phyloP scores from a whole-genome alignment of 2,113 vertebrate genomes.

The Stigmatopora nigra region DNA sequence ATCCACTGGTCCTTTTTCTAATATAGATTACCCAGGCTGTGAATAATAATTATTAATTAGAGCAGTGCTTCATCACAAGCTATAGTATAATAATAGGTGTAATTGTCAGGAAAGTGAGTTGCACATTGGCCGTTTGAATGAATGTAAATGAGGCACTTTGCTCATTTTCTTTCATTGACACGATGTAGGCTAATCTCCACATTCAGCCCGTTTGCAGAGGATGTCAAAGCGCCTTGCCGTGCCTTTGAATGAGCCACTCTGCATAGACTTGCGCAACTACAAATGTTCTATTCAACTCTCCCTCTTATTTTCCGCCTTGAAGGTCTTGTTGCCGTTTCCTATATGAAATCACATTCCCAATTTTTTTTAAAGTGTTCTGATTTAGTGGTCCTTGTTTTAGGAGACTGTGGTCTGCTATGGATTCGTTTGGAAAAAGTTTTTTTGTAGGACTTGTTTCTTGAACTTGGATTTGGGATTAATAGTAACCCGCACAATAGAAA shows the following conservation, averaged over 20 bases:
- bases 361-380: not conserved
- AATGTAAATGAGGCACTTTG: constrained; percentile 3
- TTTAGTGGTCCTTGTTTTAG: not conserved
- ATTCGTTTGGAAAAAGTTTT: not conserved
- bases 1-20: not conserved
- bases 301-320: not conserved
- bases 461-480: not conserved
- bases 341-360: not conserved
- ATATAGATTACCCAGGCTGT: not conserved
- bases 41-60: not conserved
- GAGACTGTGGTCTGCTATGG: not conserved
- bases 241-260: constrained; percentile 7
- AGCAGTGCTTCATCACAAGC: not conserved
- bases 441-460: not conserved
- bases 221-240: not conserved
- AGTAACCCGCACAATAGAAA: not conserved
- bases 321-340: no score
- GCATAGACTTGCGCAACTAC: not conserved
- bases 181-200: constrained; percentile 1
- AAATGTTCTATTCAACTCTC: constrained; percentile 4
- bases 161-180: constrained; percentile 5
- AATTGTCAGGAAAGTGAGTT: constrained; percentile 5
- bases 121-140: not conserved
- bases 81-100: not conserved
- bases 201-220: constrained; percentile 5